phyloP scores from a whole-genome alignment of 2,797 vertebrate genomes.

The Aldrovandia affinis region DNA sequence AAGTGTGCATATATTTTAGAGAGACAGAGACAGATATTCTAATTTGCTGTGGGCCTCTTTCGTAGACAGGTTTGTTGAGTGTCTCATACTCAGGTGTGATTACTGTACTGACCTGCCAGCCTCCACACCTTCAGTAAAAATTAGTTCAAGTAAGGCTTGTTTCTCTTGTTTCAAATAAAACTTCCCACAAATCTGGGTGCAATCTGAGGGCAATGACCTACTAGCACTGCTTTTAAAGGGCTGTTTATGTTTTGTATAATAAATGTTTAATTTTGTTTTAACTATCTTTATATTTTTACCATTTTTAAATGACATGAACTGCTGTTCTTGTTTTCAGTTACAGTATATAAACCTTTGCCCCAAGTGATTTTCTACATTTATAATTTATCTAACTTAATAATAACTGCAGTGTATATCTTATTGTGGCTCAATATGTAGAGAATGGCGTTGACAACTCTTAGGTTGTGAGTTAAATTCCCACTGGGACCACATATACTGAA shows the following conservation, averaged over 20 bases:
- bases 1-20: neutral
- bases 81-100: neutral
- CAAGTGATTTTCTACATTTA: neutral
- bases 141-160: neutral
- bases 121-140: neutral
- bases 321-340: too few species aligned
- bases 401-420: too few species aligned
- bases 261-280: neutral
- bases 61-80: neutral
- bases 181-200: neutral
- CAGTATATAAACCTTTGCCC: too few species aligned
- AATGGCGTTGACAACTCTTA: too few species aligned
- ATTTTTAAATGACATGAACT: too few species aligned
- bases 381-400: neutral
- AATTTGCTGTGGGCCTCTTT: neutral
- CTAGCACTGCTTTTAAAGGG: neutral
- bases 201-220: neutral
- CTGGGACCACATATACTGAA: too few species aligned
- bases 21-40: neutral
- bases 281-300: too few species aligned
- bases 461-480: too few species aligned
- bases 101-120: neutral
- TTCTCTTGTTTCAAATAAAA: neutral
- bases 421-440: too few species aligned
- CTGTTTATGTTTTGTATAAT: neutral